phyloP scores from a whole-genome alignment of 2,888 invertebrate genomes.

The Rhingia rostrata region DNA sequence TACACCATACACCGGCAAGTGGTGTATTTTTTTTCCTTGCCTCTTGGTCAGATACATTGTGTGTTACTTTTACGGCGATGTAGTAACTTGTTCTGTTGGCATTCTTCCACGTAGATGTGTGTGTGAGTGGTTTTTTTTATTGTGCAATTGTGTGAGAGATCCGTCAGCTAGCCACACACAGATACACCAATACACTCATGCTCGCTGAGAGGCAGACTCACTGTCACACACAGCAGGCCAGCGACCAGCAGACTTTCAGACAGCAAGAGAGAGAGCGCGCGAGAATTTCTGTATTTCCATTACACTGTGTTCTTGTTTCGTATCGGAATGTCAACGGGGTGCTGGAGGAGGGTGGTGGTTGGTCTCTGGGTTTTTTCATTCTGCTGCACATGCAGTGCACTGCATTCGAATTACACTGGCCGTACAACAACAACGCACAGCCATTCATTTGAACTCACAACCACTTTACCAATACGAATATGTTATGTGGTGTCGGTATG shows the following conservation, averaged over 20 bases:
- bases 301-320: slow-evolving; percentile 43
- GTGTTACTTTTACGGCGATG: slow-evolving; percentile 30
- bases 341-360: slow-evolving; percentile 61
- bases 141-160: slow-evolving; percentile 29
- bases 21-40: slow-evolving; percentile 19
- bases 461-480: slow-evolving; percentile 70
- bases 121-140: too few species aligned
- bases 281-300: slow-evolving; percentile 45
- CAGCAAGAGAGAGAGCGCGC: slow-evolving; percentile 35
- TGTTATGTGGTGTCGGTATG: slow-evolving; percentile 17
- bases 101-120: slow-evolving; percentile 25
- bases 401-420: slow-evolving; percentile 47
- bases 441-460: slow-evolving; percentile 45
- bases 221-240: neutral
- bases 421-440: slow-evolving; percentile 28
- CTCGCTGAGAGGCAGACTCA: too few species aligned
- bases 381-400: slow-evolving; percentile 70
- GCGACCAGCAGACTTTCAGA: neutral
- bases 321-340: slow-evolving; percentile 73
- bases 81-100: slow-evolving; percentile 62
- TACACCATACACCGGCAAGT: neutral
- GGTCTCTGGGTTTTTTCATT: slow-evolving; percentile 49
- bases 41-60: slow-evolving; percentile 42
- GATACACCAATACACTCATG: neutral
- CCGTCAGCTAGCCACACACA: neutral